Conservation (phyloP, 2,113 vertebrate genomes). For the Pygoscelis adeliae region DNA sequence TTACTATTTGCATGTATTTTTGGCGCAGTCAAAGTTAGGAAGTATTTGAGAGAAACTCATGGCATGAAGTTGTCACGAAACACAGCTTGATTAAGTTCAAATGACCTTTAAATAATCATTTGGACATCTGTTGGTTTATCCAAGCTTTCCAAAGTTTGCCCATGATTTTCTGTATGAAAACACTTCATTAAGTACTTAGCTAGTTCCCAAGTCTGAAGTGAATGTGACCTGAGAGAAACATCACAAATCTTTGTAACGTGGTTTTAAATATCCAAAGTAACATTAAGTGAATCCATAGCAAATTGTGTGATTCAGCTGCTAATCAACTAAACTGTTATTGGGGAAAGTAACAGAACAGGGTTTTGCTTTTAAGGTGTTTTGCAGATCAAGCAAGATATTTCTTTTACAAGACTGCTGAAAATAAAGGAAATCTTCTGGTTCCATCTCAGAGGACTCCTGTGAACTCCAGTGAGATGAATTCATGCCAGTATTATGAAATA, state of each 20-base stretch:
- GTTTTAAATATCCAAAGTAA: not conserved
- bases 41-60: not conserved
- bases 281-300: not conserved
- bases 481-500: not conserved
- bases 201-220: not conserved
- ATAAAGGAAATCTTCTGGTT: not conserved
- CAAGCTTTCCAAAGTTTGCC: not conserved
- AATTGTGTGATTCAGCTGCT: not conserved
- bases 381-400: not conserved
- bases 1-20: not conserved
- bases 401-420: not conserved
- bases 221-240: not conserved
- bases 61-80: not conserved
- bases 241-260: not conserved
- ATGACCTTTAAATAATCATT: conserved; percentile 24
- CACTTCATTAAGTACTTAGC: not conserved
- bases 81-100: not conserved
- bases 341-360: not conserved
- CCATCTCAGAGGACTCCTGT: not conserved
- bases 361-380: not conserved
- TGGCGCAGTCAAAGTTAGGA: not conserved
- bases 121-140: conserved; percentile 2
- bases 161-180: conserved; percentile 6
- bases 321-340: not conserved
- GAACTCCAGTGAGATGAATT: not conserved